Percentiles rank a stretch among this genome's conserved stretches.
These are phyloP conservation scores for Drosophila kuntzei DNA, from an alignment of 2,888 invertebrate species.

Conservation along the genomic window DNA sequence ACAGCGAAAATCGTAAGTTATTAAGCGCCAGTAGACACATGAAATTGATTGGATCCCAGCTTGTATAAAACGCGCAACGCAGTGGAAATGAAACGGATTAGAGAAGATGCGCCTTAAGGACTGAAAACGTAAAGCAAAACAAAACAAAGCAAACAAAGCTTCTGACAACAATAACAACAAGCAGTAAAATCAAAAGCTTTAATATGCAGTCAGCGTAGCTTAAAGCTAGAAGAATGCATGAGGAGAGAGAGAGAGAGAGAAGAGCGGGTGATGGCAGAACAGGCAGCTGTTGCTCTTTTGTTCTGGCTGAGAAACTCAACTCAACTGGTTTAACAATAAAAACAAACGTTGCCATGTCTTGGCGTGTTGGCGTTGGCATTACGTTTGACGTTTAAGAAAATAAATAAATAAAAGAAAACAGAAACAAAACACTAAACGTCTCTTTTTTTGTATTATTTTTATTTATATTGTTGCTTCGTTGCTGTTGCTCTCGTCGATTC, in stretches of 20 bases:
- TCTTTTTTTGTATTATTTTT: constrained; percentile 41
- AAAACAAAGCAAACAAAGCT: constrained; percentile 56
- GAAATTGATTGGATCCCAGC: constrained; percentile 15
- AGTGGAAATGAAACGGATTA: constrained; percentile 27
- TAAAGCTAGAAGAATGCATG: constrained; percentile 26
- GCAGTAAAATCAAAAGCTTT: constrained; percentile 48
- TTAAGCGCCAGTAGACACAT: constrained; percentile 45
- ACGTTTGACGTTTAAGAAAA: constrained; percentile 61
- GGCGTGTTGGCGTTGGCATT: constrained; percentile 69
- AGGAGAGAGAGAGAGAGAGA: constrained; percentile 1
- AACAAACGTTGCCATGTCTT: constrained; percentile 46
- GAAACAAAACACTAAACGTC: constrained; percentile 45
- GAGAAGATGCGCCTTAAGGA: constrained; percentile 26
- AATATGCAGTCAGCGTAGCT: constrained; percentile 70
- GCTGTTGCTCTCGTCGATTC: constrained; percentile 60
- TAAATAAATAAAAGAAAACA: constrained; percentile 30
- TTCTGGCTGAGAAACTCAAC: constrained; percentile 55
- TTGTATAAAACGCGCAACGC: neutral
- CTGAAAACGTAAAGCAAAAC: constrained; percentile 28
- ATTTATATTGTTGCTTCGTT: constrained; percentile 15
- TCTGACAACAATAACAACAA: constrained; percentile 40
- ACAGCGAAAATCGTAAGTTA: constrained; percentile 34
- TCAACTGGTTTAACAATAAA: constrained; percentile 71
- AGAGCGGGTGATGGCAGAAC: constrained; percentile 19
- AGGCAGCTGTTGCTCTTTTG: constrained; percentile 59